phyloP scores from a whole-genome alignment of 2,113 vertebrate genomes.

The Petroica traversi region DNA sequence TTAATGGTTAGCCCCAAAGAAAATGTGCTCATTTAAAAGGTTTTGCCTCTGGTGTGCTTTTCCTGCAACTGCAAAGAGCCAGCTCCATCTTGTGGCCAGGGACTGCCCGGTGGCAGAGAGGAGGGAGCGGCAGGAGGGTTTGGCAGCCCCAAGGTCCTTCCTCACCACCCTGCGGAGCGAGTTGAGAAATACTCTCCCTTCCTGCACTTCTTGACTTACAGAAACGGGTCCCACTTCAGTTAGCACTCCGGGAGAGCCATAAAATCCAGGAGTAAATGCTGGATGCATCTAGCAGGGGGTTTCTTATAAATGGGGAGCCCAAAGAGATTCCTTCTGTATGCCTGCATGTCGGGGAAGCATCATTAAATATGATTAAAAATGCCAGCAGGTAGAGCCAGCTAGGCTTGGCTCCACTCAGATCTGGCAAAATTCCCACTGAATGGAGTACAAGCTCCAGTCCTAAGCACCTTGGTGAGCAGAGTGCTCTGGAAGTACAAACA shows the following conservation, averaged over 20 bases:
- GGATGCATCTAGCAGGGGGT: background rate
- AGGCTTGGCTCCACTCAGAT: background rate
- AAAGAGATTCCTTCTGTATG: background rate
- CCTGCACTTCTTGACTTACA: background rate
- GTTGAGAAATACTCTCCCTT: background rate
- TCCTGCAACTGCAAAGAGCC: background rate
- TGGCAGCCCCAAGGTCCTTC: accelerated
- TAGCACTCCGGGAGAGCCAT: background rate
- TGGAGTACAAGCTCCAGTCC: background rate
- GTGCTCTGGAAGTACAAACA: accelerated
- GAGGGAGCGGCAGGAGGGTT: accelerated
- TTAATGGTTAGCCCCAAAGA: background rate
- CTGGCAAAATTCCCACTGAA: background rate
- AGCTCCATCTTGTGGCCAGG: slow-evolving; percentile 51
- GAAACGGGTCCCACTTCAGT: background rate
- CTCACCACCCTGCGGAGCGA: background rate
- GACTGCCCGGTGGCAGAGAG: background rate
- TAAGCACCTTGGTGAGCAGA: background rate
- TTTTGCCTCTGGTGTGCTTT: background rate
- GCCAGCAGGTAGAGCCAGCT: background rate
- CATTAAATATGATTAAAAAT: background rate
- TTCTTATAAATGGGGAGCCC: background rate
- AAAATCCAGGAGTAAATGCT: background rate
- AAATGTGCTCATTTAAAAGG: background rate
- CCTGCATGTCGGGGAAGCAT: background rate